Base-by-base conservation (phyloP, 2,797 vertebrate genomes). In the Amazona finschi region DNA sequence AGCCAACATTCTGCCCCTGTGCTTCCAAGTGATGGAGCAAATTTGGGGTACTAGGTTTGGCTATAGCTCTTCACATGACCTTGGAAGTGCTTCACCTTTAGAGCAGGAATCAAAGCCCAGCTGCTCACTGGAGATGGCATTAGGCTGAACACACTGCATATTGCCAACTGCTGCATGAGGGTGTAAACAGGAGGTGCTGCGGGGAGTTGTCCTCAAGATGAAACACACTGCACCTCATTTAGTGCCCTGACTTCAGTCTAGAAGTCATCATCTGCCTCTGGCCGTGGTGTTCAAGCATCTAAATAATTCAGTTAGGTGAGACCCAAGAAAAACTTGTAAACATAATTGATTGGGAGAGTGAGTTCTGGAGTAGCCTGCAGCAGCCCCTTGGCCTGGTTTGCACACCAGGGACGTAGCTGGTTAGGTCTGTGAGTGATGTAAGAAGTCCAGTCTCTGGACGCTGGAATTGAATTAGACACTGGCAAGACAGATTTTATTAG, bases 401-500 rank as follows among this genome's bases (percentile, higher is more conserved):
- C 19, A 8, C 10, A 11, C 58, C 70, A 62, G 15, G 55, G 85
- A 73, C 28, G 19, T 31, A 81, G 82, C 77, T 67, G 76, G 60
- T 84, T 81, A n/a, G 70, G 38, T 67, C 60, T 61, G 44, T 85
- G 76, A 94, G 80, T 79, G 91, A 90, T 91, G 67, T 2, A 67
- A 82, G 79, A 64, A 79, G 62, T 49, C 87, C 93, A 80, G 62
- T 78, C 47, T 92, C 76, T 78, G 85, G 79, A 44, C 70, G 52
- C 89, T 57, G 31, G 70, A 89, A 96, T 93, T 88, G 87, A 84
- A 79, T 93, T 91, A 93, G 80, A 76, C 60, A 93, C 89, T 74
- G 95, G 58, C 66, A 94, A 93, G 94, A 82, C n/a, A 79, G 89
- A 88, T 86, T 78, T 87, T 91, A 93, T 94, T 93, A 52, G 90